A percentile compares a stretch with the other conserved stretches of the same genome.
Evolutionary conservation across 2,797 vertebrate species (phyloP).

Genomic region (Cuniculus paca): DNA sequence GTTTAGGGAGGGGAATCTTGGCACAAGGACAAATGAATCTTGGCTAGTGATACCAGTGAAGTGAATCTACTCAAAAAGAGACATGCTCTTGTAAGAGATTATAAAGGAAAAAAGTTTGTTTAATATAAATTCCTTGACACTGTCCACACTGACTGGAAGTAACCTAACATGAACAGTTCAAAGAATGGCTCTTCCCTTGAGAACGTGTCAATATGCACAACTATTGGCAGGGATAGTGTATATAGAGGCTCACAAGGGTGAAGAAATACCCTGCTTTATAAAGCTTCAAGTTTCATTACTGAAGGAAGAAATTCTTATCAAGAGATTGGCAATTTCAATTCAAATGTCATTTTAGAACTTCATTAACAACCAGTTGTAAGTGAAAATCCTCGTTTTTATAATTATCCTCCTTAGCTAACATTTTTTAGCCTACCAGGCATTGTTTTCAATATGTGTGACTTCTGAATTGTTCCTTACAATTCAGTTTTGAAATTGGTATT

Average conservation of each 20-base stretch:
- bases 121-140: not conserved
- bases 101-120: not conserved
- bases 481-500: constrained; percentile 10
- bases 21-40: not conserved
- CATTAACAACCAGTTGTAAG: not conserved
- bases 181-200: not conserved
- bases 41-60: not conserved
- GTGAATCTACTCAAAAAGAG: not conserved
- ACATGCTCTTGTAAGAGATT: not conserved
- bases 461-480: not conserved
- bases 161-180: constrained; percentile 30
- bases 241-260: not conserved
- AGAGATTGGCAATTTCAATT: constrained; percentile 23
- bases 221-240: not conserved
- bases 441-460: not conserved
- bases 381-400: constrained; percentile 6
- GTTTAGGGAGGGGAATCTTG: not conserved
- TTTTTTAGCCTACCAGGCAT: constrained; percentile 17
- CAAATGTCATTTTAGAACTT: constrained; percentile 19
- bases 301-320: constrained; percentile 18
- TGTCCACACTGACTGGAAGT: not conserved
- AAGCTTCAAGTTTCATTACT: not conserved
- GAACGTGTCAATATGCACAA: not conserved
- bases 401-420: not conserved
- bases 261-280: not conserved